These are phyloP conservation scores for Trachelipus rathkii DNA, from an alignment of 1,140 invertebrate genomes.

Conservation along the genomic window DNA sequence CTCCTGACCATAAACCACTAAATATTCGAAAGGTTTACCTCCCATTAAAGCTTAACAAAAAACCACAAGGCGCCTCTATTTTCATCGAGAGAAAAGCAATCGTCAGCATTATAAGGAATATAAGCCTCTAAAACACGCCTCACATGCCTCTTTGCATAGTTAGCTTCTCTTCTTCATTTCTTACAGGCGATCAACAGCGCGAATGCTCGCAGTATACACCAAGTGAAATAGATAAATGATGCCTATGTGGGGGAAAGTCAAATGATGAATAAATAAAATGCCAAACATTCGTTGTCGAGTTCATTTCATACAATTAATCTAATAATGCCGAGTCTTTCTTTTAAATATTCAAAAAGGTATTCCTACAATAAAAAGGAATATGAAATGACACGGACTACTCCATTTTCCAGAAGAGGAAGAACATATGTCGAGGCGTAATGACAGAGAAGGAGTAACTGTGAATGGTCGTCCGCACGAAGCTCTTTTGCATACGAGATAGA, in stretches of 20 bases:
- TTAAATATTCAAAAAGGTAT: too few relatives aligned
- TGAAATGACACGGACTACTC: not conserved
- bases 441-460: not conserved
- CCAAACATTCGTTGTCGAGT: not conserved
- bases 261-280: slow-evolving; percentile 8
- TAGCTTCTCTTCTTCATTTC: slow-evolving; percentile 4
- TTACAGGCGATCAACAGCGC: not conserved
- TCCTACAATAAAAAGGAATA: not conserved
- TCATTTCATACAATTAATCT: slow-evolving; percentile 11
- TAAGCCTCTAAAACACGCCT: not conserved
- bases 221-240: slow-evolving; percentile 8
- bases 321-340: not conserved
- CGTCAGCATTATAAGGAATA: not conserved
- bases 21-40: not conserved
- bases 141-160: slow-evolving; percentile 2
- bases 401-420: not conserved
- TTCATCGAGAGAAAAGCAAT: slow-evolving; percentile 1
- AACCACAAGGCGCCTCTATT: slow-evolving; percentile 8
- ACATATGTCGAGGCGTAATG: not conserved
- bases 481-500: slow-evolving; percentile 8
- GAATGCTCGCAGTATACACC: not conserved
- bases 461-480: not conserved
- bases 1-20: not conserved
- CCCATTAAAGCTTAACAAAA: slow-evolving; percentile 5
- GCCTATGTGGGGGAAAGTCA: not conserved